These are phyloP conservation scores for Orientallactaga bullata DNA, from an alignment of 2,113 vertebrate species.

Conservation along the genomic window DNA sequence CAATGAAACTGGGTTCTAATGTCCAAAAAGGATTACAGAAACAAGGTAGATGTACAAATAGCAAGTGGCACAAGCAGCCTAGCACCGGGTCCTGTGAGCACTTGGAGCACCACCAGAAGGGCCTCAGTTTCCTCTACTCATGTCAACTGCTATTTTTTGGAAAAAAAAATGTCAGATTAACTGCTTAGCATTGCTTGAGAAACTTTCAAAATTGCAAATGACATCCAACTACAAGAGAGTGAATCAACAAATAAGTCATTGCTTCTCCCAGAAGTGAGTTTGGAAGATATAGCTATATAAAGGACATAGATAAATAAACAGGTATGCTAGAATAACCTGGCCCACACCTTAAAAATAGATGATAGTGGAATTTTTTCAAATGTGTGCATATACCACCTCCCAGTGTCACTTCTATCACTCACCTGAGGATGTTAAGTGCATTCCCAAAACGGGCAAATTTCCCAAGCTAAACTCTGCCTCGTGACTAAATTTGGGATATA, in stretches of 20 bases:
- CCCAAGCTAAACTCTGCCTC: background rate
- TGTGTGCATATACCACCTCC: background rate
- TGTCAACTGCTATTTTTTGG: background rate
- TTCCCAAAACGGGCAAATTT: background rate
- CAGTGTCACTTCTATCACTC: background rate
- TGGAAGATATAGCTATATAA: background rate
- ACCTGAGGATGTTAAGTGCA: background rate
- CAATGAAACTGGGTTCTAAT: too few species aligned
- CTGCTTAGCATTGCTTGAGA: background rate
- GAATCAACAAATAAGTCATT: background rate
- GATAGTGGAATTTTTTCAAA: background rate
- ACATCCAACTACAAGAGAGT: background rate
- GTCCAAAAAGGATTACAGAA: too few species aligned
- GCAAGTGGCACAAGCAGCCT: too few species aligned
- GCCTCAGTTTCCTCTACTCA: background rate
- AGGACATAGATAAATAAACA: background rate
- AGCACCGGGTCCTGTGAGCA: too few species aligned
- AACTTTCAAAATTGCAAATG: background rate
- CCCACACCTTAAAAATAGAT: background rate
- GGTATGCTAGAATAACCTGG: background rate
- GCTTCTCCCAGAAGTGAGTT: background rate
- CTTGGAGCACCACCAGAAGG: too few species aligned
- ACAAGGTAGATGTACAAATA: too few species aligned
- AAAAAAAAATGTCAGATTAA: constrained; percentile 3
- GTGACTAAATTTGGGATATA: background rate